Conservation (phyloP, 2,113 vertebrate genomes). For the Maylandia zebra region DNA sequence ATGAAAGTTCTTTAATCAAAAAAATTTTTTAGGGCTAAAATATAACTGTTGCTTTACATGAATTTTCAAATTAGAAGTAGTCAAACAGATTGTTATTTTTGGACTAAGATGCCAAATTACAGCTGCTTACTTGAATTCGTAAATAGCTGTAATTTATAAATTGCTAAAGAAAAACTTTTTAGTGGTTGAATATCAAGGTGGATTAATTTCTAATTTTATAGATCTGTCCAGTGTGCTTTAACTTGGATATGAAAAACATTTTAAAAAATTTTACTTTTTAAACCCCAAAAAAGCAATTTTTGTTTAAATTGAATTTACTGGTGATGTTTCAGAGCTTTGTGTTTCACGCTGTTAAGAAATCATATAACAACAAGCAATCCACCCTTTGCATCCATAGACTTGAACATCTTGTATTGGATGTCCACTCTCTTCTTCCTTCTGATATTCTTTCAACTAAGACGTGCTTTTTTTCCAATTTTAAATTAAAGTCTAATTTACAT, state of each 20-base stretch:
- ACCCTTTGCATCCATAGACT: neutral
- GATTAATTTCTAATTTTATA: neutral
- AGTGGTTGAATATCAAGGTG: neutral
- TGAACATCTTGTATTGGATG: neutral
- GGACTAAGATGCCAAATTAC: neutral
- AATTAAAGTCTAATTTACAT: neutral
- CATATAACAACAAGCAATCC: neutral
- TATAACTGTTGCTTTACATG: neutral
- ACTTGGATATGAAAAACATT: neutral
- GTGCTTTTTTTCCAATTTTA: neutral
- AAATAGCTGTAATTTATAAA: neutral
- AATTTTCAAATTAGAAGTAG: neutral
- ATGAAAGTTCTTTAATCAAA: neutral
- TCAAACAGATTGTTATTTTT: neutral
- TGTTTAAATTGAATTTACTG: neutral
- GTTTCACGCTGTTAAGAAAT: neutral
- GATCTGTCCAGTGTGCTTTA: neutral
- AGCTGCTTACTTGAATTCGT: neutral
- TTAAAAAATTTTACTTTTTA: fast-evolving
- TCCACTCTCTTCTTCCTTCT: neutral
- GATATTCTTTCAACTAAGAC: neutral
- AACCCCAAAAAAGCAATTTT: no score
- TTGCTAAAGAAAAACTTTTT: neutral
- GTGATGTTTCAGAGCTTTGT: neutral
- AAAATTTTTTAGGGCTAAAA: neutral